These are phyloP conservation scores for Drosophila hamatofila DNA, from an alignment of 2,888 invertebrate genomes.

Conservation along the genomic window DNA sequence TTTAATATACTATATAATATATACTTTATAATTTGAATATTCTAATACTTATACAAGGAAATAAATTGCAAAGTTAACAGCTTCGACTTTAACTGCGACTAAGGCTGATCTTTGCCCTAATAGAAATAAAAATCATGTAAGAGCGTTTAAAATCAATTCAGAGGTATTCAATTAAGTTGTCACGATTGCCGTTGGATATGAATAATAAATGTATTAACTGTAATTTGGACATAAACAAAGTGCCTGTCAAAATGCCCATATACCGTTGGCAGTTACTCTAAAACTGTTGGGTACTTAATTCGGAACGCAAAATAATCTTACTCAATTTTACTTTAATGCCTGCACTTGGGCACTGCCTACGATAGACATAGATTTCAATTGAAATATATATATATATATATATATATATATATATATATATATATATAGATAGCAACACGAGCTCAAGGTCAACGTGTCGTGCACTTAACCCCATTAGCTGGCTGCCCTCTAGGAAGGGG, in stretches of 20 bases:
- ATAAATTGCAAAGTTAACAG: not conserved
- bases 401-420: slow-evolving; percentile 19
- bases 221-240: not conserved
- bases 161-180: slow-evolving; percentile 4
- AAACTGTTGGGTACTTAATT: slow-evolving; percentile 18
- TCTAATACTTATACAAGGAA: not conserved
- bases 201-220: not conserved
- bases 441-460: slow-evolving; percentile 48
- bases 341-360: slow-evolving; percentile 36
- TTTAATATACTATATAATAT: not conserved
- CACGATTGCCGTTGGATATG: not conserved
- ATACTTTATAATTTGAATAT: not conserved
- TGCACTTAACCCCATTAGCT: slow-evolving; percentile 56
- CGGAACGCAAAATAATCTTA: slow-evolving; percentile 34
- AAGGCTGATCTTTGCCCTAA: not conserved
- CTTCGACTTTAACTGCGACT: not conserved
- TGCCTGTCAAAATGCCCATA: not conserved
- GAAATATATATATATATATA: slow-evolving; percentile 14
- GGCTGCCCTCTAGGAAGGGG: slow-evolving; percentile 30
- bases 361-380: slow-evolving; percentile 14
- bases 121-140: not conserved
- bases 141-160: not conserved
- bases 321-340: slow-evolving; percentile 43
- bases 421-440: slow-evolving; percentile 10
- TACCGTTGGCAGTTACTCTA: slow-evolving; percentile 4